These are phyloP conservation scores for Spialia ferax DNA, from an alignment of 2,888 invertebrate species.

Conservation along the genomic window DNA sequence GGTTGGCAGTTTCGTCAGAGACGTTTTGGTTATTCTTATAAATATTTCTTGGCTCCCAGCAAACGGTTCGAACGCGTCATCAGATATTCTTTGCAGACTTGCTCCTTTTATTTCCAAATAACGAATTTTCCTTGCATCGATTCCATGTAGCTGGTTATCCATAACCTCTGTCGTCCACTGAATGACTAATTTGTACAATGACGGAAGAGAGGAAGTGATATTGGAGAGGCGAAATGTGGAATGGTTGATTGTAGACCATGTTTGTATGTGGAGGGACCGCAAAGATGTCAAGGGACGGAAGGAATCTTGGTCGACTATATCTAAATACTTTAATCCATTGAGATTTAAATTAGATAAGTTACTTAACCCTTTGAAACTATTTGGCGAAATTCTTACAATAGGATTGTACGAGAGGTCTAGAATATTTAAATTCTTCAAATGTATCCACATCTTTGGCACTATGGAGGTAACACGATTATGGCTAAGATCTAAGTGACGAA, in stretches of 20 bases:
- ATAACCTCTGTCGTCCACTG: slow-evolving; percentile 91
- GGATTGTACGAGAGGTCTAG: slow-evolving; percentile 95
- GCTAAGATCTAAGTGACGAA: slow-evolving; percentile 92
- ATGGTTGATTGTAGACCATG: slow-evolving; percentile 92
- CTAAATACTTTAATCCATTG: slow-evolving; percentile 90
- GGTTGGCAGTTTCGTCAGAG: slow-evolving; percentile 91
- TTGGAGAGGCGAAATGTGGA: slow-evolving; percentile 89
- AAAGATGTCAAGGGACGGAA: slow-evolving; percentile 91
- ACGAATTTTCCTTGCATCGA: slow-evolving; percentile 92
- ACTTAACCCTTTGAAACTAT: slow-evolving; percentile 90
- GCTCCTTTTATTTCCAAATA: slow-evolving; percentile 93
- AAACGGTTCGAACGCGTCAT: slow-evolving; percentile 92
- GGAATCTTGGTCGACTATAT: slow-evolving; percentile 91
- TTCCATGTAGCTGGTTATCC: slow-evolving; percentile 91
- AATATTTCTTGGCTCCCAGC: slow-evolving; percentile 91
- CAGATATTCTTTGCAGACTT: slow-evolving; percentile 90
- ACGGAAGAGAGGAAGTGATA: slow-evolving; percentile 90
- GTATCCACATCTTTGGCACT: slow-evolving; percentile 91
- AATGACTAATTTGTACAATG: slow-evolving; percentile 91
- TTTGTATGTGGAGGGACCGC: slow-evolving; percentile 90
- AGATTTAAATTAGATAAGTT: slow-evolving; percentile 92
- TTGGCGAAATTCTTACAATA: slow-evolving; percentile 90
- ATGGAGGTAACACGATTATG: slow-evolving; percentile 92
- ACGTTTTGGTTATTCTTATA: slow-evolving; percentile 92
- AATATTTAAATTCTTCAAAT: slow-evolving; percentile 90